Base-by-base conservation (phyloP, 2,797 vertebrate species). In the Myotis pilosus region DNA sequence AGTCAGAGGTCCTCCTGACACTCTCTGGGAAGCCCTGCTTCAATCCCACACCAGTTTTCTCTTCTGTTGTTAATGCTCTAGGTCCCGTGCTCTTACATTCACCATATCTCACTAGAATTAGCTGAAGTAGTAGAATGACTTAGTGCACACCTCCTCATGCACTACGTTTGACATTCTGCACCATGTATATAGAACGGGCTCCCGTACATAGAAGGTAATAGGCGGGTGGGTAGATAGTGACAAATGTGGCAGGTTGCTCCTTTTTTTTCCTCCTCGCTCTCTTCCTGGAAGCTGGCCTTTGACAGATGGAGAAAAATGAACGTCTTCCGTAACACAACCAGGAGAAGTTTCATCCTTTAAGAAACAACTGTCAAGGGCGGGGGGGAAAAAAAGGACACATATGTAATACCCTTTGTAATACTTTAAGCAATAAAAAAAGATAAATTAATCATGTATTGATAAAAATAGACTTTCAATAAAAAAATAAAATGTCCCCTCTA, bases 401-500 rank as follows among this genome's bases (percentile, higher is more conserved):
- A 36, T 36, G 36, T 36, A 36, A 36, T 36, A 36, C 36, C 36
- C 36, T 36, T 36, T 36, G 36, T 36, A 36, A 36, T 36, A 36
- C 36, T 36, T 36, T 36, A 36, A 36, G 36, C 36, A 36, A 36
- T 36, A 36, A 36, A 36, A 36, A 69, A 12, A n/a, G 4, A 60
- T 69, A 87, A 53, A 72, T 91, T 78, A 94, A 94, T 95, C 76
- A 84, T 69, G 17, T 62, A 66, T 94, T 84, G 44, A 78, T 81
- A 85, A 92, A 87, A 57, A 62, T 13, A 94, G 6, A 80, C 3
- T 93, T 85, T 13, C 15, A 72, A 82, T 84, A 33, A 28, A 68
- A 84, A 81, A 90, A 78, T 47, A 64, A 22, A 72, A 86, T 75
- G 4, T 33, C 85, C 5, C 69, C 13, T n/a, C 11, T 36, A 36